phyloP scores from a whole-genome alignment of 2,888 invertebrate genomes.

The Diabrotica balteata region DNA sequence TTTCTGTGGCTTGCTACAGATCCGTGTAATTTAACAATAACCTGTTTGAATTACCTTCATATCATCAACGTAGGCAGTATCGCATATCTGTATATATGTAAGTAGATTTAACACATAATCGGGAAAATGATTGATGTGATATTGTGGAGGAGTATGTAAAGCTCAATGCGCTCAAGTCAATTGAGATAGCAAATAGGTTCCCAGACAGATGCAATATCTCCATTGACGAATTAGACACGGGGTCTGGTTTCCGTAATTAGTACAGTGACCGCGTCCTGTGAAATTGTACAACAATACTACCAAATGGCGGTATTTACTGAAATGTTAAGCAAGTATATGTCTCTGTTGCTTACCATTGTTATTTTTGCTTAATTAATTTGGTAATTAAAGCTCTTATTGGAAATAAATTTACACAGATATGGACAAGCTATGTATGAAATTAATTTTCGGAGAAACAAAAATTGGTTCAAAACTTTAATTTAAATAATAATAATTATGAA shows the following conservation, averaged over 20 bases:
- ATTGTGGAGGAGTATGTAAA: constrained; percentile 33
- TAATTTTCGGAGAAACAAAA: no score
- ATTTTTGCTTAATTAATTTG: no score
- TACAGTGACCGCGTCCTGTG: constrained; percentile 30
- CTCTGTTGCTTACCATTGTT: no score
- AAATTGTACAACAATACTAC: constrained; percentile 21
- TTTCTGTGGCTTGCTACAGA: no score
- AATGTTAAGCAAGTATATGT: no score
- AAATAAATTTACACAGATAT: no score
- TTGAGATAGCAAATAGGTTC: constrained; percentile 40
- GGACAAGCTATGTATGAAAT: no score
- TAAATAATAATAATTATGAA: no score
- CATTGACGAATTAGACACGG: constrained; percentile 40
- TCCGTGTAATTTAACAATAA: background rate
- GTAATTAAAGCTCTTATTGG: no score
- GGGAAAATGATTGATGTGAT: constrained; percentile 42
- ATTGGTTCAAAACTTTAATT: no score
- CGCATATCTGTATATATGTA: constrained; percentile 10
- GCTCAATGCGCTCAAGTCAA: constrained; percentile 38
- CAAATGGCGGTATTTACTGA: no score
- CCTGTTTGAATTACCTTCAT: background rate
- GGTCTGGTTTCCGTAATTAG: constrained; percentile 37
- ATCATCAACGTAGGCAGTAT: constrained; percentile 4
- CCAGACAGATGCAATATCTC: constrained; percentile 38
- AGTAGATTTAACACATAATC: constrained; percentile 21